These are phyloP conservation scores for Hoplodrina ambigua DNA, from an alignment of 2,888 invertebrate species.

Conservation along the genomic window DNA sequence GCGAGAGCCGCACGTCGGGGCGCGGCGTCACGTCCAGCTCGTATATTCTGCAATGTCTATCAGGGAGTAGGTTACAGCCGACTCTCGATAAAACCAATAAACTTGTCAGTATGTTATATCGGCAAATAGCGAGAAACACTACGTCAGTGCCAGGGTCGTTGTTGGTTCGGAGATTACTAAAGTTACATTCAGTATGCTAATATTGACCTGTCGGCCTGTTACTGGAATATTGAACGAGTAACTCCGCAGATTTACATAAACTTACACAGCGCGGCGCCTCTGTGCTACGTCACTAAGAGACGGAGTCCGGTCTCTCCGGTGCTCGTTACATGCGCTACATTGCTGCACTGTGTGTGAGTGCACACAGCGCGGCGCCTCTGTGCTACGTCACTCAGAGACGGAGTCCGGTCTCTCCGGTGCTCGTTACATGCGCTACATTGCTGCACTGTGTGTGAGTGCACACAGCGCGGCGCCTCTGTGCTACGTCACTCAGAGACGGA, in stretches of 20 bases:
- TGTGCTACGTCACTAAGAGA: no score
- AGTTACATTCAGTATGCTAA: constrained; percentile 48
- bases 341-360: no score
- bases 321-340: no score
- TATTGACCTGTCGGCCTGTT: constrained; percentile 29
- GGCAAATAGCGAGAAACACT: background rate
- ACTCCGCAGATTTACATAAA: constrained; percentile 53
- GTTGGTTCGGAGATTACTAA: constrained; percentile 36
- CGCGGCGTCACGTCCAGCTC: constrained; percentile 22
- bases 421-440: no score
- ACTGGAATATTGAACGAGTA: constrained; percentile 16
- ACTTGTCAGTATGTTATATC: constrained; percentile 16
- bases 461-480: background rate
- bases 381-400: no score
- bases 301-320: no score
- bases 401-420: no score
- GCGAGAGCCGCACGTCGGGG: constrained; percentile 2
- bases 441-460: no score
- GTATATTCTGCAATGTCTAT: constrained; percentile 15
- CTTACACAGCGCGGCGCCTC: constrained; percentile 10
- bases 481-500: no score
- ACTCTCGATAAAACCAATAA: constrained; percentile 24
- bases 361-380: constrained; percentile 1
- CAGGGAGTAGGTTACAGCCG: constrained; percentile 13
- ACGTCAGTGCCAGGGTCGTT: background rate